A percentile compares a stretch with the other conserved stretches of the same genome.
Conservation (phyloP, 2,113 vertebrate genomes). For the Leptodactylus fuscus region DNA sequence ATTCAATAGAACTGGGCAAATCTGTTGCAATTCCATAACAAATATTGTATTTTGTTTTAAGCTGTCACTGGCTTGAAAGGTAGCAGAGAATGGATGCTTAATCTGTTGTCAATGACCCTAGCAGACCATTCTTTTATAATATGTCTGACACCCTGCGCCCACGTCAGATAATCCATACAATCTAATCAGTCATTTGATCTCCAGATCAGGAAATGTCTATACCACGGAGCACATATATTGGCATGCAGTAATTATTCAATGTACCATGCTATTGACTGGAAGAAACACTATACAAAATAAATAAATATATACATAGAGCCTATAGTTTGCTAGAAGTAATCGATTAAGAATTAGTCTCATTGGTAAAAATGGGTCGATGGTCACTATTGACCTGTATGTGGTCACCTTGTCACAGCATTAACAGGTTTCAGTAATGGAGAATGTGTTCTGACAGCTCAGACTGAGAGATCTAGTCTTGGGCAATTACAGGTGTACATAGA, state of each 20-base stretch:
- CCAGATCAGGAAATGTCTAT: background rate
- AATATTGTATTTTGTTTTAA: background rate
- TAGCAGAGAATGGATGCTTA: background rate
- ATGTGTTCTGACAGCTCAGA: background rate
- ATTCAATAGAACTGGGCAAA: background rate
- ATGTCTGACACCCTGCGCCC: background rate
- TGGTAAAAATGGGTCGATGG: background rate
- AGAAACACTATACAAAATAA: background rate
- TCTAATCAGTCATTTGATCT: constrained; percentile 2
- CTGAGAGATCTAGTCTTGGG: too few species aligned
- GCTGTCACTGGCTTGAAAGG: background rate
- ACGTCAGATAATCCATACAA: constrained; percentile 27
- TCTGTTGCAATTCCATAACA: background rate
- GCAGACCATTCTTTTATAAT: background rate
- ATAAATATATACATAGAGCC: background rate
- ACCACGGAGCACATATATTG: background rate
- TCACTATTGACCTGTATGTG: constrained; percentile 3
- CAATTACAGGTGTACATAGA: background rate
- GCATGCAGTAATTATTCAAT: background rate
- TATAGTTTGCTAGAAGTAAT: background rate
- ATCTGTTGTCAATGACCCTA: constrained; percentile 14
- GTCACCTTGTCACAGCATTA: background rate
- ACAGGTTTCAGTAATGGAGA: background rate
- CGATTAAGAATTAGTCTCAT: background rate
- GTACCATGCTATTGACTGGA: background rate